Evolutionary conservation across 1,140 invertebrate species (phyloP), one percentile per base, ranked within the genome.

Genomic region (Hyposmocoma kahamanoa): DNA sequence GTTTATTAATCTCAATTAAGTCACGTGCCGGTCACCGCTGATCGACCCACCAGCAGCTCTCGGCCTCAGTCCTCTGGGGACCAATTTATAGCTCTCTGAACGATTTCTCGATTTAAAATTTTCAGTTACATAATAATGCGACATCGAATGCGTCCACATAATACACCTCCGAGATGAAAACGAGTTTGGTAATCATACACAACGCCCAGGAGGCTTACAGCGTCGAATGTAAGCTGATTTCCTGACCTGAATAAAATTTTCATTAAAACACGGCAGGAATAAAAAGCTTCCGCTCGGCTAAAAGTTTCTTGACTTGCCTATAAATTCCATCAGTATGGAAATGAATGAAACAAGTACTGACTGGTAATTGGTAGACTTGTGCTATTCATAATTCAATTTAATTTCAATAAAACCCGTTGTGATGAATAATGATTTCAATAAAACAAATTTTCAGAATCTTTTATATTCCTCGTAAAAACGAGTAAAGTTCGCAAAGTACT

Each of bases 161-260:
- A n/a, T 36, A n/a, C 32, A 6, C 15, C 3, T 36, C 32, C 32
- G 10, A 8, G 13, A 36, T 36, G 15, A n/a, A n/a, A n/a, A n/a
- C 32, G 32, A 36, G 32, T 36, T 36, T 8, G n/a, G n/a, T 30
- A 13, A 10, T 30, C 28, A 13, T n/a, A 13, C 28, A 13, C 28
- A 30, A n/a, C 28, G 10, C 28, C 13, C 28, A 30, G 28, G 28
- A n/a, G 8, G 28, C 28, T 54, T 67, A 53, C 48, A 50, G 55
- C 61, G 50, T 24, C 51, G 62, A 52, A 56, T 49, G 49, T 62
- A 53, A 47, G 50, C 50, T 53, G 54, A 47, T 52, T 47, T 28
- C 42, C 55, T 72, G 71, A 76, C 72, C 71, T 70, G 53, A 66
- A 76, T 76, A 71, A 62, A 68, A 72, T 67, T 72, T 74, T 72